Percentiles rank a stretch among this genome's conserved stretches.
Evolutionary conservation across 2,797 vertebrate genomes (phyloP).

Genomic region (Leuciscus waleckii): DNA sequence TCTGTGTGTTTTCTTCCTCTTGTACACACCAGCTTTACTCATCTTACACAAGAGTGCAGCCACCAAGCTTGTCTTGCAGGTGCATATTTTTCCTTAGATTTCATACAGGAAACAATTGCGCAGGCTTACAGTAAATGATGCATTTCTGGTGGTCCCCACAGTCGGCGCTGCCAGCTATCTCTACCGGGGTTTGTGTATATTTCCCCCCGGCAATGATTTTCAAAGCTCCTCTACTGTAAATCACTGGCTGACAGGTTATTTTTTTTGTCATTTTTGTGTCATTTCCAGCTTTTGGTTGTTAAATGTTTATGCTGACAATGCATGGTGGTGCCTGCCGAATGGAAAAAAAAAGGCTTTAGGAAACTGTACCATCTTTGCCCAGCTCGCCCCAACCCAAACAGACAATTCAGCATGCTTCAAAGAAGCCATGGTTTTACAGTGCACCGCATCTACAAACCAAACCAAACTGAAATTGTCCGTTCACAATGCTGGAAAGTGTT

Average conservation of each 20-base stretch:
- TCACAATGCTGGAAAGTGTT: background rate
- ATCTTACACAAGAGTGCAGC: constrained; percentile 23
- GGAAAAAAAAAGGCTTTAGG: constrained; percentile 1
- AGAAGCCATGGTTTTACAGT: constrained; percentile 24
- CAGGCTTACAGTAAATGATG: constrained; percentile 58
- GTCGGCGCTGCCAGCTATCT: constrained; percentile 13
- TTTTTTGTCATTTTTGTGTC: constrained; percentile 1
- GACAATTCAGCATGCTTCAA: constrained; percentile 37
- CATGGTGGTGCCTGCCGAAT: background rate
- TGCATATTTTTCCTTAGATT: constrained; percentile 38
- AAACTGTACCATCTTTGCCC: constrained; percentile 10
- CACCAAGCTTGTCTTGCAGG: constrained; percentile 17
- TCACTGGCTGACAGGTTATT: background rate
- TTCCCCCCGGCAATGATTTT: constrained; percentile 31
- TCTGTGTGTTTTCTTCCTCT: background rate
- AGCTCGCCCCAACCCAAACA: constrained; percentile 31
- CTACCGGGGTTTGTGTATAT: background rate
- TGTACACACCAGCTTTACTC: constrained; percentile 29
- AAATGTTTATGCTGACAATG: constrained; percentile 39
- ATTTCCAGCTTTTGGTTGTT: background rate
- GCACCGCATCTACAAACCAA: constrained; percentile 1
- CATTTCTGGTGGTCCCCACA: constrained; percentile 38
- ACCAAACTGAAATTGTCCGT: constrained; percentile 27
- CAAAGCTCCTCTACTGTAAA: constrained; percentile 4
- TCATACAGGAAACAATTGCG: constrained; percentile 6